Conservation (phyloP, 1,140 invertebrate genomes). For the Cotesia typhae region DNA sequence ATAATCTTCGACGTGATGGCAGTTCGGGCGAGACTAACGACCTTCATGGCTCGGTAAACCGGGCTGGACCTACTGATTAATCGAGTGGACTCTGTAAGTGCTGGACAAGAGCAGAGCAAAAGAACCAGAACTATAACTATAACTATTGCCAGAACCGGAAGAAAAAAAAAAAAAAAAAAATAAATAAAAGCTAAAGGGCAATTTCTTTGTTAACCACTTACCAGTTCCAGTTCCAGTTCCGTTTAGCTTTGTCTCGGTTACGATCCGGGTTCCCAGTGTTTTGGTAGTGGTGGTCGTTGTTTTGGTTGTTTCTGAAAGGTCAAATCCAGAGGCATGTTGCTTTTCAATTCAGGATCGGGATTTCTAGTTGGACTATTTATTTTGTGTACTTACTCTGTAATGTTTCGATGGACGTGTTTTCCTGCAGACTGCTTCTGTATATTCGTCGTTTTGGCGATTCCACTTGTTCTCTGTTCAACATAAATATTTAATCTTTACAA, state of each 20-base stretch:
- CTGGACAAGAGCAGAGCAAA: too few relatives aligned
- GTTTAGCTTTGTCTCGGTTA: conserved; percentile 55
- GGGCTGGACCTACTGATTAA: neutral
- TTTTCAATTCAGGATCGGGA: conserved; percentile 13
- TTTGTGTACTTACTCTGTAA: conserved; percentile 54
- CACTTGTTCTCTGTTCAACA: conserved; percentile 54
- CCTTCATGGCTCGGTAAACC: conserved; percentile 28
- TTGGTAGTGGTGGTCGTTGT: conserved; percentile 42
- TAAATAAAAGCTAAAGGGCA: too few relatives aligned
- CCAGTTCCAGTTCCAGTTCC: conserved; percentile 56
- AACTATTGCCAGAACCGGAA: too few relatives aligned
- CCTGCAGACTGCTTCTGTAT: conserved; percentile 62
- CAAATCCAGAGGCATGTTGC: conserved; percentile 4
- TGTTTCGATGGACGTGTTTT: conserved; percentile 59
- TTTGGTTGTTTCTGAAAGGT: conserved; percentile 56
- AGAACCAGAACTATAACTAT: too few relatives aligned
- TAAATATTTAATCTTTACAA: conserved; percentile 3
- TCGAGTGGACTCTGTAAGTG: too few relatives aligned
- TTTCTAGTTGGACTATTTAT: conserved; percentile 4
- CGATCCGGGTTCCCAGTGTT: conserved; percentile 51
- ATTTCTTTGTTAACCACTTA: conserved; percentile 40
- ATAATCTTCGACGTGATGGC: conserved; percentile 35
- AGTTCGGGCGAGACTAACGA: conserved; percentile 26
- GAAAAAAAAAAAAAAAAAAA: too few relatives aligned
- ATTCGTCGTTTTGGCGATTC: conserved; percentile 62